These are phyloP conservation scores for Nerophis ophidion DNA, from an alignment of 2,113 vertebrate species.

Conservation along the genomic window DNA sequence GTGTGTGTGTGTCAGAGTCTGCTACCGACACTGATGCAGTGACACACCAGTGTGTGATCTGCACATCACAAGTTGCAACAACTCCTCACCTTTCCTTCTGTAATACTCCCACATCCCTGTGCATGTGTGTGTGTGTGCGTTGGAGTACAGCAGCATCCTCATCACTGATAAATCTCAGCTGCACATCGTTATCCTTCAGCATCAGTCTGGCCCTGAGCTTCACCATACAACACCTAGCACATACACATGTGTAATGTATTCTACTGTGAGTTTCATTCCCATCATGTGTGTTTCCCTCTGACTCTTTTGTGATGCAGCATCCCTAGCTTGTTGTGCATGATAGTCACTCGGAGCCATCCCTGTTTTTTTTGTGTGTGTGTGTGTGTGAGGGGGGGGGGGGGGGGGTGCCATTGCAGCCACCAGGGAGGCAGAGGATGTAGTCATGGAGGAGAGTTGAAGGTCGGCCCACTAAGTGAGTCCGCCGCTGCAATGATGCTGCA, in stretches of 20 bases:
- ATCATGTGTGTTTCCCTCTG: slow-evolving; percentile 45
- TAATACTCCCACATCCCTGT: too few relatives aligned
- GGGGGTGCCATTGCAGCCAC: slow-evolving; percentile 44
- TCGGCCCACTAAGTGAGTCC: slow-evolving; percentile 61
- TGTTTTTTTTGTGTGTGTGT: slow-evolving; percentile 3
- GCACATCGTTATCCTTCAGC: slow-evolving; percentile 53
- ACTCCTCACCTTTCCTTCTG: too few relatives aligned
- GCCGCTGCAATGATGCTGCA: slow-evolving; percentile 56
- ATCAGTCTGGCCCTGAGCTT: slow-evolving; percentile 42
- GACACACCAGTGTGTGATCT: too few relatives aligned
- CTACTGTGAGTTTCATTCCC: slow-evolving; percentile 47
- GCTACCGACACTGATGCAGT: too few relatives aligned
- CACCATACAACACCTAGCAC: slow-evolving; percentile 7
- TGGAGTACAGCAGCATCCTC: slow-evolving; percentile 7
- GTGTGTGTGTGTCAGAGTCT: slow-evolving; percentile 10
- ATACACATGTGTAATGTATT: slow-evolving; percentile 25
- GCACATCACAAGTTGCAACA: too few relatives aligned
- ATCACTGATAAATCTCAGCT: slow-evolving; percentile 53
- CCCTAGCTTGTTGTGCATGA: not conserved
- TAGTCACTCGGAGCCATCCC: not conserved
- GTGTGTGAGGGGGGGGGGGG: slow-evolving; percentile 30
- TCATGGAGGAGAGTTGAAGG: slow-evolving; percentile 69
- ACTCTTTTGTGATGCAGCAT: slow-evolving; percentile 28
- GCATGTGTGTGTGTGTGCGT: too few relatives aligned
- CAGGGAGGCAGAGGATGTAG: slow-evolving; percentile 50